phyloP scores from a whole-genome alignment of 2,113 vertebrate species.

The Riparia riparia region DNA sequence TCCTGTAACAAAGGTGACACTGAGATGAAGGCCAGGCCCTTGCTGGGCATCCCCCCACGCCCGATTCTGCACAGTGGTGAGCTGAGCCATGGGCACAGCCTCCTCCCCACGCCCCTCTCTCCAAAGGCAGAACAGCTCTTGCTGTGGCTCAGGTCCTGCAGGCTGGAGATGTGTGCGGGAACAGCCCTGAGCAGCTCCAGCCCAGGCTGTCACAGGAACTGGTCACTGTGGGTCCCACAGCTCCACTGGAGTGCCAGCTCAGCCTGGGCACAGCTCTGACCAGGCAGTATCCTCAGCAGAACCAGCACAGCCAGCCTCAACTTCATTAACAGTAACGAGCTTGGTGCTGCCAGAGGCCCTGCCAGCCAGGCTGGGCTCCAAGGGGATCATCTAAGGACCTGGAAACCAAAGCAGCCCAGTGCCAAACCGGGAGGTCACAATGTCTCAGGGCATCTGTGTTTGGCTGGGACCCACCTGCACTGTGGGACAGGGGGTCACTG shows the following conservation, averaged over 20 bases:
- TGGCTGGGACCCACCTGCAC: neutral
- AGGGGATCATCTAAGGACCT: neutral
- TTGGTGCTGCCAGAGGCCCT: neutral
- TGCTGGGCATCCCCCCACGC: fast-evolving
- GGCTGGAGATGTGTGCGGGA: neutral
- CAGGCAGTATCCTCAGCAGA: neutral
- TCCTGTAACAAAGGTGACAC: constrained; percentile 24
- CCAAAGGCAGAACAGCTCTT: neutral
- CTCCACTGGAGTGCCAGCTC: neutral
- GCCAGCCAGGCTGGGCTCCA: neutral
- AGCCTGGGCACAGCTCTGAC: neutral
- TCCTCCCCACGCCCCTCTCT: neutral
- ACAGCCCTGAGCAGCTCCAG: neutral
- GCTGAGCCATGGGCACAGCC: neutral
- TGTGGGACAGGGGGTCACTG: neutral
- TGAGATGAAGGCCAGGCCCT: constrained; percentile 32
- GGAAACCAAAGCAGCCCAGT: neutral
- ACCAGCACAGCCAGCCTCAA: neutral
- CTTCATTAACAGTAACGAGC: neutral
- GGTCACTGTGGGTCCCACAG: neutral
- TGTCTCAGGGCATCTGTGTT: neutral
- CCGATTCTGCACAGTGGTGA: neutral
- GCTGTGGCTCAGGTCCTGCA: neutral
- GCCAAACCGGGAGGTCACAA: neutral
- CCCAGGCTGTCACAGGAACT: neutral